These are phyloP conservation scores for Scrobipalpa atriplicella DNA, from an alignment of 2,888 invertebrate species.

Conservation along the genomic window DNA sequence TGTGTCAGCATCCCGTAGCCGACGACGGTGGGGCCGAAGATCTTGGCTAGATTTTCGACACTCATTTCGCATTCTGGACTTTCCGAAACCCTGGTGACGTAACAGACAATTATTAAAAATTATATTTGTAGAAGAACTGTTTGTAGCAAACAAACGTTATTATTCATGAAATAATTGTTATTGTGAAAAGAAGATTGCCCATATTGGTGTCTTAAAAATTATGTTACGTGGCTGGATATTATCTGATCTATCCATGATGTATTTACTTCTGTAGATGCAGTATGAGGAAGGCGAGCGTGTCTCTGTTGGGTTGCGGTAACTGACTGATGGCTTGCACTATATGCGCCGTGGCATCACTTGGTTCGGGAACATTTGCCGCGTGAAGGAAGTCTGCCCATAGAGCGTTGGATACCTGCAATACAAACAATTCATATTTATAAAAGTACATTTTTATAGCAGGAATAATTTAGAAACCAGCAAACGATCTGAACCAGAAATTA, in stretches of 20 bases:
- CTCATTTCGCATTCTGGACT: constrained; percentile 96
- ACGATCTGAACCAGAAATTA: too few species aligned
- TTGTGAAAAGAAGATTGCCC: constrained; percentile 51
- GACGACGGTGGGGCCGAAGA: constrained; percentile 97
- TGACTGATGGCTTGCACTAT: constrained; percentile 90
- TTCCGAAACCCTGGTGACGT: constrained; percentile 87
- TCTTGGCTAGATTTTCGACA: constrained; percentile 91
- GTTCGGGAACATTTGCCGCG: constrained; percentile 83
- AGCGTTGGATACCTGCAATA: constrained; percentile 86
- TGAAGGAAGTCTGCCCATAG: constrained; percentile 92
- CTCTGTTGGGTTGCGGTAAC: constrained; percentile 95
- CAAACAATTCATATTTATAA: too few species aligned
- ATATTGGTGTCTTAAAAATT: too few species aligned
- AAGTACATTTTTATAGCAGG: too few species aligned
- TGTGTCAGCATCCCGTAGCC: constrained; percentile 92
- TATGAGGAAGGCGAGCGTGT: constrained; percentile 96
- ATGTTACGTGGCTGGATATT: too few species aligned
- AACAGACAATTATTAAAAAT: too few species aligned
- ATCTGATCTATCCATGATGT: neutral
- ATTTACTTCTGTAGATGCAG: constrained; percentile 80
- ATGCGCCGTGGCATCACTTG: constrained; percentile 84
- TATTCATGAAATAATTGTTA: too few species aligned
- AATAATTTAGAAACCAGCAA: too few species aligned
- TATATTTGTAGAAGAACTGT: too few species aligned
- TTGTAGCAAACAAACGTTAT: too few species aligned